Base-by-base conservation (phyloP, 2,888 invertebrate genomes). In the Rhorus exstirpatorius region DNA sequence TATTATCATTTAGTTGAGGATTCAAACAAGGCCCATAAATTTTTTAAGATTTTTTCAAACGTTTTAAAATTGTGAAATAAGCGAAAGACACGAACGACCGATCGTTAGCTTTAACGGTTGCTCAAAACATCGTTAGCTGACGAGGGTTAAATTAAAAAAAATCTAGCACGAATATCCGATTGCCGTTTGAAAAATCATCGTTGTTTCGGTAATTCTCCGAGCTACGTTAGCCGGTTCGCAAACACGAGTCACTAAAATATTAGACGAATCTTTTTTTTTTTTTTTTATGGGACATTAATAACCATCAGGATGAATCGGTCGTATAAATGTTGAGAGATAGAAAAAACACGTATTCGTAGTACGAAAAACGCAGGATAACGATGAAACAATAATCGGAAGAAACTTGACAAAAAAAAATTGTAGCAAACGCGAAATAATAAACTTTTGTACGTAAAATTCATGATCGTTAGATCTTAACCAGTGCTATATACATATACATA, bases 361-460 rank as follows among this genome's bases (percentile, higher is more conserved):
- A 24, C 21, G 38, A 60, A 26, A 19, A 14, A n/a, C 17, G 53
- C 35, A n/a, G n/a, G 12, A 31, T 3, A 24, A 12, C 41, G 46
- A 71, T 26, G 6, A 21, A 55, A 12, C 67, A 35, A 35, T 19
- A 31, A n/a, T n/a, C 19, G 19, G 60, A 58, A 58, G 0, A 12
- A 60, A 19, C 17, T 19, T 63, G 21, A n/a, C 46, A 3, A 49
- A 60, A 53, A 19, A 46, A 75, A 24, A 61, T 51, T 61, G 51
- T 44, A 53, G 55, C 12, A 78, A 14, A 21, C 14, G 44, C 53
- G 12, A 61, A 61, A 10, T 2, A 21, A 19, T 26, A 72, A 72
- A 67, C 65, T 79, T 79, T 79, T 74, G 67, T 81, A 81, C 72
- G 63, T 77, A 53, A 77, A 68, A 63, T 72, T 51, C n/a, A 44